Base-by-base conservation (phyloP, 1,140 invertebrate genomes). In the Acromyrmex charruanus region DNA sequence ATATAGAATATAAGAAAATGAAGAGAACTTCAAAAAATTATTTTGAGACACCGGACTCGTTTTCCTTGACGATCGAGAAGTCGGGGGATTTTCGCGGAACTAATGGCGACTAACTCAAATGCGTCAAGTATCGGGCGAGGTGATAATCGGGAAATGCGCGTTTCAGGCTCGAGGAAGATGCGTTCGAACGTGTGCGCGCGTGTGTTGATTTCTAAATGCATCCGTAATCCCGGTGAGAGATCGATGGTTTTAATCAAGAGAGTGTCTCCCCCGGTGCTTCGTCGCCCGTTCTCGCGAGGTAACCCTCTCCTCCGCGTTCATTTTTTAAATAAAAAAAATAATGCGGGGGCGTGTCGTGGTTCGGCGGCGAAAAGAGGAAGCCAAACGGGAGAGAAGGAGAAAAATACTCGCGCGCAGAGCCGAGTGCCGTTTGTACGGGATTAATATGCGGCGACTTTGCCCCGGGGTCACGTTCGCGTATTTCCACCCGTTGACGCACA, bases 161-260 rank as follows among this genome's bases (percentile, higher is more conserved):
- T 79, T n/a, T 16, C 59, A 55, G 18, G 6, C 53, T 21, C 18
- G 35, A 68, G 53, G 68, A 85, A 68, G 81, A 28, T 74, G 71
- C 86, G 79, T 79, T 74, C 14, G 39, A 61, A 74, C 28, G n/a
- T 51, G 39, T n/a, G 18, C 65, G 65, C 28, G 55, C 72, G 49
- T 49, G 72, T 72, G 88, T 87, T 90, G 88, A 90, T 90, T 89
- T 90, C 88, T 89, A 87, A 90, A 88, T 90, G 89, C 74, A 80
- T 77, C 87, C 89, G 77, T 88, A 93, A 89, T 92, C 91, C 90
- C 86, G 77, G 69, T 65, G 88, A 89, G 91, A 89, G 90, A 93
- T 93, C 90, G 89, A 93, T 92, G 92, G 87, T 93, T 93, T 93
- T 93, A 93, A 93, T 93, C 92, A 93, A 86, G 91, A 92, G 93